A percentile compares a stretch with the other conserved stretches of the same genome.
Evolutionary conservation across 1,140 invertebrate species (phyloP).

Genomic region (Eriosoma lanigerum): DNA sequence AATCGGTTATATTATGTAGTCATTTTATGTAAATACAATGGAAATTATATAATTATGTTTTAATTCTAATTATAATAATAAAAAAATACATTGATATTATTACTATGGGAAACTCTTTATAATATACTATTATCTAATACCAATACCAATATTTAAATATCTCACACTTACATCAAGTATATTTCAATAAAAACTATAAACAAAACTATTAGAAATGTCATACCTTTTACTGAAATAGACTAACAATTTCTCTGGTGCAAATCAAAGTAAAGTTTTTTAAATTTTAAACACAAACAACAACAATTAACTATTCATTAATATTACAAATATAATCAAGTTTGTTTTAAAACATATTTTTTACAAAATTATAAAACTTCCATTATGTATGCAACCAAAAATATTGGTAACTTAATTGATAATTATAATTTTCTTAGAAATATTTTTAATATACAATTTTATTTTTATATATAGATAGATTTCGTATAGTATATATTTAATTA

Average conservation of each 20-base stretch:
- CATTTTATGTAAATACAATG: too few species aligned
- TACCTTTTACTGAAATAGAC: background rate
- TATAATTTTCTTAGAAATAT: background rate
- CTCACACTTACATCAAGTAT: background rate
- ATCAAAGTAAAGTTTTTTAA: background rate
- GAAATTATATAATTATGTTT: too few species aligned
- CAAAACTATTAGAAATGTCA: background rate
- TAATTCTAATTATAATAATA: background rate
- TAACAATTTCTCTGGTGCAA: background rate
- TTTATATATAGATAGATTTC: too few species aligned
- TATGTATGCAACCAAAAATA: background rate
- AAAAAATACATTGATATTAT: background rate
- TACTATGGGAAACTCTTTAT: slow-evolving; percentile 21
- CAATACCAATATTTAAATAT: slow-evolving; percentile 17
- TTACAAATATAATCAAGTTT: background rate
- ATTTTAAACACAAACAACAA: slow-evolving; percentile 31
- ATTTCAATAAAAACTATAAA: background rate
- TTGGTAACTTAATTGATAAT: background rate
- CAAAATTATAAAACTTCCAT: slow-evolving; percentile 15
- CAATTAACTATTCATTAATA: background rate
- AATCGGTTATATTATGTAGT: too few species aligned
- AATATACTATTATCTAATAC: background rate
- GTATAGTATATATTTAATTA: too few species aligned
- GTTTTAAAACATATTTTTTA: background rate
- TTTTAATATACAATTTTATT: background rate